Evolutionary conservation across 2,113 vertebrate genomes (phyloP).

Genomic region (Eidolon helvum): DNA sequence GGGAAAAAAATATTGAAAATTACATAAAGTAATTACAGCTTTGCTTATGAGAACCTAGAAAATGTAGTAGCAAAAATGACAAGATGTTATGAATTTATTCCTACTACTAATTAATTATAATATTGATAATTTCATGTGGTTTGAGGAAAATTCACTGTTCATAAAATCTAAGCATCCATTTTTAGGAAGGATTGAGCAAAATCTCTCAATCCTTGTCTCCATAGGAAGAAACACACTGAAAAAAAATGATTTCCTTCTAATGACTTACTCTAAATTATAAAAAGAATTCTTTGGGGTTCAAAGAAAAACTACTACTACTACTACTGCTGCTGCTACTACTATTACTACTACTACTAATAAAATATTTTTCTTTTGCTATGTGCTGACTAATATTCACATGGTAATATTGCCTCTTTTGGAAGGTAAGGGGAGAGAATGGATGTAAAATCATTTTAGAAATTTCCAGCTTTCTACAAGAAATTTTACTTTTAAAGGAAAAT

Average conservation of each 20-base stretch:
- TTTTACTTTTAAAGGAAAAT: slow-evolving; percentile 46
- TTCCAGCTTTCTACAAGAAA: slow-evolving; percentile 13
- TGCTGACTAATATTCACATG: slow-evolving; percentile 6
- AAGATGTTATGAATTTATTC: neutral
- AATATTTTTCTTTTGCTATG: neutral
- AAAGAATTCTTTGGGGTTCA: neutral
- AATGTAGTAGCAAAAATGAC: neutral
- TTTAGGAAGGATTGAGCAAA: neutral
- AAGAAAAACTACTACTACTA: neutral
- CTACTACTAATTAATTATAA: neutral
- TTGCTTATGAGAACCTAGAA: neutral
- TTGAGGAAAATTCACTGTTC: neutral
- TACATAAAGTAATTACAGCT: neutral
- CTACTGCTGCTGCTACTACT: neutral
- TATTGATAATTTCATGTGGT: neutral
- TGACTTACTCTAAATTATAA: neutral
- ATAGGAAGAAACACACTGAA: neutral
- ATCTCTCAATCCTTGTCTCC: neutral
- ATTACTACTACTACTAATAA: neutral
- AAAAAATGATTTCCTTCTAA: neutral
- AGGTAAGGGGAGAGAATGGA: neutral
- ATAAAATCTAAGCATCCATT: neutral
- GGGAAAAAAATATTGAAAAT: neutral
- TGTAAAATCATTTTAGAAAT: slow-evolving; percentile 33
- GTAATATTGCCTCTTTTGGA: neutral